phyloP scores from a whole-genome alignment of 1,140 invertebrate genomes.

The Hycleus cichorii region DNA sequence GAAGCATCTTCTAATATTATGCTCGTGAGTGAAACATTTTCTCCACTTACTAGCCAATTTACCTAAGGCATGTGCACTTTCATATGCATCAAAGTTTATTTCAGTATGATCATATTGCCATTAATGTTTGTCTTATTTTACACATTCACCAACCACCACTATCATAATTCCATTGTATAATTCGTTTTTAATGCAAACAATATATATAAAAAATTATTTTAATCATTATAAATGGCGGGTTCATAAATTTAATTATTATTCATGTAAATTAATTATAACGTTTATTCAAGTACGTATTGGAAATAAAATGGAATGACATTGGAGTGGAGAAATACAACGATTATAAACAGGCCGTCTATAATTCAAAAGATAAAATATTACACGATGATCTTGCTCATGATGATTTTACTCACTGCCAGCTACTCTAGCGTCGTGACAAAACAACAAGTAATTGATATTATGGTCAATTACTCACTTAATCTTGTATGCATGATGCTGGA shows the following conservation, averaged over 20 bases:
- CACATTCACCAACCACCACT: neutral
- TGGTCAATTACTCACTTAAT: constrained; percentile 15
- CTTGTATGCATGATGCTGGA: constrained; percentile 14
- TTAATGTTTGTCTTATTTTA: constrained; percentile 12
- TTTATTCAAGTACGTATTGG: no score
- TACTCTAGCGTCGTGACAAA: constrained; percentile 22
- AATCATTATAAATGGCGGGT: no score
- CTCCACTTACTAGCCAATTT: constrained; percentile 16
- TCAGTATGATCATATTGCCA: constrained; percentile 12
- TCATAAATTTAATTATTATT: no score
- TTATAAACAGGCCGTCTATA: neutral
- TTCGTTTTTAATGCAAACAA: no score
- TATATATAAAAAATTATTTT: no score
- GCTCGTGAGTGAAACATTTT: constrained; percentile 16
- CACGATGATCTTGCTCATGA: constrained; percentile 1
- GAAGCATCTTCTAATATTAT: constrained; percentile 14
- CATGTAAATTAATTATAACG: no score
- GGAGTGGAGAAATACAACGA: constrained; percentile 10
- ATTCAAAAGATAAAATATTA: no score
- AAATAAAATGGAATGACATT: neutral
- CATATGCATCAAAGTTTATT: constrained; percentile 15
- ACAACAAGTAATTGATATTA: constrained; percentile 8
- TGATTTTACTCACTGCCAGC: constrained; percentile 3
- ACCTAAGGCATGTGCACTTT: constrained; percentile 15
- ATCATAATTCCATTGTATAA: no score